phyloP scores from a whole-genome alignment of 2,797 vertebrate species.

The Margarornis squamiger region DNA sequence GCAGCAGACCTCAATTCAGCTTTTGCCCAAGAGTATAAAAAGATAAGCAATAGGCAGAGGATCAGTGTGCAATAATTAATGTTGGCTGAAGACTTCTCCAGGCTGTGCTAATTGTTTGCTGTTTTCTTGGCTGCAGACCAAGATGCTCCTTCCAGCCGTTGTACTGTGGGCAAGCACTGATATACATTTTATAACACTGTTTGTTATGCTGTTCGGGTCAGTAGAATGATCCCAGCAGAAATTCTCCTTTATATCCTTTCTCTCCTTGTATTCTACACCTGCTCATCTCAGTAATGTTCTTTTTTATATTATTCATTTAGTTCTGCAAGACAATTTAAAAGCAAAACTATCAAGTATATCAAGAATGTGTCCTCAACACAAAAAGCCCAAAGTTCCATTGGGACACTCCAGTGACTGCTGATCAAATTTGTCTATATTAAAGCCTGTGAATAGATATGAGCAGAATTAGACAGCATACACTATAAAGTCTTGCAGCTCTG shows the following conservation, averaged over 20 bases:
- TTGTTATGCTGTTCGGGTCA: not conserved
- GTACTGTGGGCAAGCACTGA: not conserved
- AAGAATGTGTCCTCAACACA: not conserved
- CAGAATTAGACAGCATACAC: not conserved
- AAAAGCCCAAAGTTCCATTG: not conserved
- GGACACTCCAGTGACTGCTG: accelerated
- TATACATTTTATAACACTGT: not conserved
- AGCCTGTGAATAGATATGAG: accelerated
- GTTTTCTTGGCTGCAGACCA: not conserved
- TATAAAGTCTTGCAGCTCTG: not conserved
- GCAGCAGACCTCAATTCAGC: not conserved
- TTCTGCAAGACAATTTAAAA: not conserved
- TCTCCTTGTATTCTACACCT: not conserved
- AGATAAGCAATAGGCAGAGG: not conserved
- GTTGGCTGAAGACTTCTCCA: not conserved
- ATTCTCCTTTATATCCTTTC: not conserved
- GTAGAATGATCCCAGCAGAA: not conserved
- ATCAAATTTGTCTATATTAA: not conserved
- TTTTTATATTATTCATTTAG: not conserved
- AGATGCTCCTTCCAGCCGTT: not conserved
- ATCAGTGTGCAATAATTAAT: not conserved
- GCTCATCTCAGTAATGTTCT: not conserved
- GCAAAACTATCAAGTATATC: not conserved
- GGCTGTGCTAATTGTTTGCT: not conserved
- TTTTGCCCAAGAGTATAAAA: not conserved